phyloP scores from a whole-genome alignment of 2,888 invertebrate genomes.

The Linnaemya tessellans region DNA sequence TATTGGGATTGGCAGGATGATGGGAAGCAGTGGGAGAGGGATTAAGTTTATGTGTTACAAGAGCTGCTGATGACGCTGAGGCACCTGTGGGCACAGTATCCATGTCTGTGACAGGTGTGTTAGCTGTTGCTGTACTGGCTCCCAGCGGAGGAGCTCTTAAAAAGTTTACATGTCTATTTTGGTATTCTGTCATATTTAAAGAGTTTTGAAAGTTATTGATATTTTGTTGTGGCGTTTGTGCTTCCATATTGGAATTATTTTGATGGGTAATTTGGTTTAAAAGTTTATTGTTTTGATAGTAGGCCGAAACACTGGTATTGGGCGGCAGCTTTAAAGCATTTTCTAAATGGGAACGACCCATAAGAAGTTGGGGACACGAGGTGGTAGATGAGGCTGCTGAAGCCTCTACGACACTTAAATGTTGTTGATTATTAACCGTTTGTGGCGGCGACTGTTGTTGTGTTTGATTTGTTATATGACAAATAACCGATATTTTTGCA shows the following conservation, averaged over 20 bases:
- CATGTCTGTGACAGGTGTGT: slow-evolving; percentile 80
- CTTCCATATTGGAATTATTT: slow-evolving; percentile 56
- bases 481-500: slow-evolving; percentile 80
- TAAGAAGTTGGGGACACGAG: slow-evolving; percentile 74
- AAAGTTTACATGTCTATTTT: slow-evolving; percentile 48
- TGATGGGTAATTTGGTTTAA: slow-evolving; percentile 68
- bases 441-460: slow-evolving; percentile 42
- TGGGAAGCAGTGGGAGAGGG: slow-evolving; percentile 18
- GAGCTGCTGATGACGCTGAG: slow-evolving; percentile 25
- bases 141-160: slow-evolving; percentile 24
- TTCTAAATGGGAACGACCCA: slow-evolving; percentile 81
- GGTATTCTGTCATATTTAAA: slow-evolving; percentile 38
- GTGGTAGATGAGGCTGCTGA: slow-evolving; percentile 75
- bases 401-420: slow-evolving; percentile 60
- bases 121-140: background rate
- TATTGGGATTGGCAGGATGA: background rate
- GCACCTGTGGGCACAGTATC: slow-evolving; percentile 81
- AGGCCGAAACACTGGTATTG: slow-evolving; percentile 81
- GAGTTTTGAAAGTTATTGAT: slow-evolving; percentile 52
- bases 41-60: slow-evolving; percentile 3
- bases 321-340: slow-evolving; percentile 82
- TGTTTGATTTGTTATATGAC: slow-evolving; percentile 75
- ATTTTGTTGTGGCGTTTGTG: slow-evolving; percentile 44
- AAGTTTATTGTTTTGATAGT: slow-evolving; percentile 81
- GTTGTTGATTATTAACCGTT: slow-evolving; percentile 18